Evolutionary conservation across 2,113 vertebrate species (phyloP).

Genomic region (Bubo blakistoni): DNA sequence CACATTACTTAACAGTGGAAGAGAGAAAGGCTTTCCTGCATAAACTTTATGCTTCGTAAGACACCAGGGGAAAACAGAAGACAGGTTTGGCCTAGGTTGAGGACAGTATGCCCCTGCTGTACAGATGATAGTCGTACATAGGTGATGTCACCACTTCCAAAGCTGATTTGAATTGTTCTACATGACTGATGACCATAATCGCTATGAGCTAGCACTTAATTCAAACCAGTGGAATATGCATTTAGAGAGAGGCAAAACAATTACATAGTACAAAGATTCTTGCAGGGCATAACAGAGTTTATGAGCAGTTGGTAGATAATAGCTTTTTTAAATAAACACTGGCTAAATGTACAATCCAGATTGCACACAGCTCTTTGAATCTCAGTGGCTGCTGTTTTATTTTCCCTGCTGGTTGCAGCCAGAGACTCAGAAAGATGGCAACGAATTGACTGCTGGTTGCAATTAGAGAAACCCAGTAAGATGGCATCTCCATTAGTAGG

Average conservation of each 20-base stretch:
- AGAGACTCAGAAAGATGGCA: not conserved
- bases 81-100: not conserved
- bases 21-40: not conserved
- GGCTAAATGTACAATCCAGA: slow-evolving; percentile 40
- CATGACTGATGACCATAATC: slow-evolving; percentile 28
- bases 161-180: slow-evolving; percentile 35
- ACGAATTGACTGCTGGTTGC: not conserved
- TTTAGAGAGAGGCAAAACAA: not conserved
- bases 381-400: slow-evolving; percentile 22
- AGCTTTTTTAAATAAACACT: slow-evolving; percentile 60
- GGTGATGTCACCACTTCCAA: slow-evolving; percentile 22
- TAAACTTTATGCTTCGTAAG: not conserved
- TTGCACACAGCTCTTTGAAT: not conserved
- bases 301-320: slow-evolving; percentile 58
- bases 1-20: not conserved
- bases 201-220: slow-evolving; percentile 34
- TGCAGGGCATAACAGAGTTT: slow-evolving; percentile 34
- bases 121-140: not conserved
- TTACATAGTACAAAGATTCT: slow-evolving; percentile 28
- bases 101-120: not conserved
- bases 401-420: not conserved
- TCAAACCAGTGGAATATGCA: slow-evolving; percentile 35
- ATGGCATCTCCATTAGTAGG: not conserved
- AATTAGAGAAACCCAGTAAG: not conserved
- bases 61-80: not conserved